Evolutionary conservation across 2,113 vertebrate genomes (phyloP).

Genomic region (Hucho hucho): DNA sequence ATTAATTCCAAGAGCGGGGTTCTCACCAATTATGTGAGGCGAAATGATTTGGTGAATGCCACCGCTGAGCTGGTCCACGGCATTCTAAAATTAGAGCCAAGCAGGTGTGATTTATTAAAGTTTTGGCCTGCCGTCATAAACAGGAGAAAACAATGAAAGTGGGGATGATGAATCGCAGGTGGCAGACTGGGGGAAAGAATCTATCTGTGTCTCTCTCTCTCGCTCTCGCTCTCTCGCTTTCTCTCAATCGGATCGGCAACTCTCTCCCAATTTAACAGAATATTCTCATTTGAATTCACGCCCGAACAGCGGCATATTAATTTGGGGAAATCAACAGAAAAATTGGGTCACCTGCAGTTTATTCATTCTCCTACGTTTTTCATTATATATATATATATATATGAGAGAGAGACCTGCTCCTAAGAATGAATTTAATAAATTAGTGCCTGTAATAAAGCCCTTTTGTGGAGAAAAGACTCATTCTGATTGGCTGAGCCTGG

Average conservation of each 20-base stretch:
- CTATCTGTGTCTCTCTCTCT: no score
- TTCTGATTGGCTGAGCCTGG: no score
- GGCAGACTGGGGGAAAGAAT: not conserved
- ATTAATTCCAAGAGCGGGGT: not conserved
- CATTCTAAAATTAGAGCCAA: conserved; percentile 29
- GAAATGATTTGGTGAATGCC: not conserved
- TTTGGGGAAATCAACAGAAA: conserved; percentile 60
- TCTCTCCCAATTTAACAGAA: conserved; percentile 56
- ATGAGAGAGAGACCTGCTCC: not conserved
- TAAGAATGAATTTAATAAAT: not conserved
- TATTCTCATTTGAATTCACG: conserved; percentile 62
- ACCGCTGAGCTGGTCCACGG: not conserved
- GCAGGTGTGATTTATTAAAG: conserved; percentile 46
- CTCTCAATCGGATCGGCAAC: conserved; percentile 51
- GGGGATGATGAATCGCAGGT: conserved; percentile 12
- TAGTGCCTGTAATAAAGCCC: no score
- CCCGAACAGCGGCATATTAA: conserved; percentile 51
- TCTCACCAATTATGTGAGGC: not conserved
- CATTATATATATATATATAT: no score
- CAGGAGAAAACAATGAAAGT: conserved; percentile 40
- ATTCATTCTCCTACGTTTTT: conserved; percentile 44
- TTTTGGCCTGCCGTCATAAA: conserved; percentile 19
- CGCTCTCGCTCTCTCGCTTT: conserved; percentile 28
- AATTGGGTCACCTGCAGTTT: conserved; percentile 62
- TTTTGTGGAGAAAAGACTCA: no score